A percentile compares a stretch with the other conserved stretches of the same genome.
Evolutionary conservation across 2,797 vertebrate species (phyloP).

Genomic region (Cossypha caffra): DNA sequence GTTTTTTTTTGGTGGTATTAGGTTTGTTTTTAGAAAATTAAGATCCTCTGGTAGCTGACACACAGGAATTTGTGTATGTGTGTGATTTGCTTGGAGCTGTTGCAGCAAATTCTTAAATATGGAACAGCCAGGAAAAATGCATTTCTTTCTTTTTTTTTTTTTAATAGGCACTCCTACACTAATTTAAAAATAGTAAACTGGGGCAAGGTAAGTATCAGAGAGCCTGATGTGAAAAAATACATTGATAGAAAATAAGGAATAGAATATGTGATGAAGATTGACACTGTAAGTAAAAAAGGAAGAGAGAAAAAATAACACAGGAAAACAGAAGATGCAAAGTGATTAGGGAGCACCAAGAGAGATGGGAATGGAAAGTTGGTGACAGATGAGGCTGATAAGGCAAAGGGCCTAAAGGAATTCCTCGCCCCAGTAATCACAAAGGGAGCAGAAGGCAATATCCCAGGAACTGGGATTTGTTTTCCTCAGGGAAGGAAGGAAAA

Average conservation of each 20-base stretch:
- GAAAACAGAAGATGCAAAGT: not conserved
- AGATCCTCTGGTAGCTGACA: not conserved
- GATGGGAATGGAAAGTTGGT: constrained; percentile 25
- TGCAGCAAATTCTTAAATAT: constrained; percentile 1
- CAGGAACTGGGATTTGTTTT: constrained; percentile 42
- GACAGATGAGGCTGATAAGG: constrained; percentile 53
- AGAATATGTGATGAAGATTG: constrained; percentile 32
- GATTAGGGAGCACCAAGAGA: not conserved
- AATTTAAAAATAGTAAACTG: constrained; percentile 41
- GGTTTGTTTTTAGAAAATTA: not conserved
- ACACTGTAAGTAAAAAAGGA: not conserved
- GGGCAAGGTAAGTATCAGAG: constrained; percentile 20
- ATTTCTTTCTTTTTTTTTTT: not conserved
- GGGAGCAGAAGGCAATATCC: constrained; percentile 61
- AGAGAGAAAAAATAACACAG: not conserved
- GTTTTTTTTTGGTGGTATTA: not conserved
- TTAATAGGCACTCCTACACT: not conserved
- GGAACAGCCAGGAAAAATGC: not conserved
- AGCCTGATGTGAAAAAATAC: not conserved
- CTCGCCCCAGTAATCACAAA: constrained; percentile 56
- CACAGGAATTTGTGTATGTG: not conserved
- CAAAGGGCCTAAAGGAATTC: constrained; percentile 52
- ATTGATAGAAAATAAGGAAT: constrained; percentile 20
- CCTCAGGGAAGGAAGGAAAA: constrained; percentile 52
- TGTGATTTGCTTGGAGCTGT: not conserved